These are phyloP conservation scores for Cygnus atratus DNA, from an alignment of 2,113 vertebrate genomes.

Conservation along the genomic window DNA sequence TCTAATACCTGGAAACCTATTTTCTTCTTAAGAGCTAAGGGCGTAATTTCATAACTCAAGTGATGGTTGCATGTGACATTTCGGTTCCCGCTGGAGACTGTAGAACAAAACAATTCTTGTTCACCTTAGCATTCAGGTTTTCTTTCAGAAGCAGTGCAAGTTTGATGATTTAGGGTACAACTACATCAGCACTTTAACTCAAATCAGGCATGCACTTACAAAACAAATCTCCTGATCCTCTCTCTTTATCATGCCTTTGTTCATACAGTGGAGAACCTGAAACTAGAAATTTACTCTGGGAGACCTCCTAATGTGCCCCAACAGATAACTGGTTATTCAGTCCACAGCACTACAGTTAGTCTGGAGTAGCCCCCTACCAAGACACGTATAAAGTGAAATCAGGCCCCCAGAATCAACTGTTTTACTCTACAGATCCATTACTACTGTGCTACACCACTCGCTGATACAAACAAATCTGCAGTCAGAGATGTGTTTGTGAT, in stretches of 20 bases:
- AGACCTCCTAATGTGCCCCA: not conserved
- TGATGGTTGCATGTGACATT: not conserved
- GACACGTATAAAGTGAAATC: not conserved
- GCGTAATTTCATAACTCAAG: not conserved
- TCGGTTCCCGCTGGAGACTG: not conserved
- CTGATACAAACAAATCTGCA: not conserved
- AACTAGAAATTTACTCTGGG: not conserved
- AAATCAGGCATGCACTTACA: not conserved
- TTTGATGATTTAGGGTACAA: not conserved
- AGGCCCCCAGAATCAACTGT: not conserved
- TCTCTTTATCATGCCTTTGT: not conserved
- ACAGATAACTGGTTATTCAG: not conserved
- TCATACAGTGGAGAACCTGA: not conserved
- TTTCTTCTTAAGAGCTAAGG: not conserved
- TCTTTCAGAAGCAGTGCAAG: not conserved
- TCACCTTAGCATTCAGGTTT: not conserved
- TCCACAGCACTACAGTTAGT: not conserved
- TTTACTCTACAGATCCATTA: not conserved
- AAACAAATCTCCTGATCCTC: not conserved
- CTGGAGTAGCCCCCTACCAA: not conserved
- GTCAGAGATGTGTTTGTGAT: not conserved
- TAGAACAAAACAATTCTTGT: not conserved
- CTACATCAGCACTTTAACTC: not conserved
- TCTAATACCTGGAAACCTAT: not conserved
- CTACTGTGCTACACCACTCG: not conserved